A percentile compares a stretch with the other conserved stretches of the same genome.
Conservation (phyloP, 2,797 vertebrate genomes). For the Cuniculus paca region DNA sequence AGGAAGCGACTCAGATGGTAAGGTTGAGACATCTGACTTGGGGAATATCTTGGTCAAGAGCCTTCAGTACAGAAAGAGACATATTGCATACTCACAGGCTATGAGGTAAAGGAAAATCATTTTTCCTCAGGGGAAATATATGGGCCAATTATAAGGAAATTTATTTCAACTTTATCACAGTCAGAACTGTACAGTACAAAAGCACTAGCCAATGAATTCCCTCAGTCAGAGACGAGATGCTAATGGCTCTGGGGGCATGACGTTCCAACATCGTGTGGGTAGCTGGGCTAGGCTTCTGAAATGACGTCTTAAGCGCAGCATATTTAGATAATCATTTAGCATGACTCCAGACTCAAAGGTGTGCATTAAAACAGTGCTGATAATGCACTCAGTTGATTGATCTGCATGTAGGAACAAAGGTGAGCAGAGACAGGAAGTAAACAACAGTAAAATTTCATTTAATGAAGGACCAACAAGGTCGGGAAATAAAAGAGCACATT, state of each 20-base stretch:
- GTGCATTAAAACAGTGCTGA: neutral
- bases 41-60: neutral
- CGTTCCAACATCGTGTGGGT: neutral
- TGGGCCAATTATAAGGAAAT: neutral
- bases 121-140: neutral
- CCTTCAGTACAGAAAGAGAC: neutral
- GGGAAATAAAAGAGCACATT: neutral
- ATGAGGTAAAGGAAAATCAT: neutral
- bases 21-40: neutral
- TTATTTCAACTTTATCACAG: conserved; percentile 5
- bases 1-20: neutral
- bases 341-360: neutral
- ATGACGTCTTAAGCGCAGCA: neutral
- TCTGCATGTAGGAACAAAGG: neutral
- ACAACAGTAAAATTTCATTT: neutral
- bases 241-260: neutral
- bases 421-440: neutral
- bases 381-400: neutral
- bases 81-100: too few relatives aligned
- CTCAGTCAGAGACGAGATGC: neutral
- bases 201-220: neutral
- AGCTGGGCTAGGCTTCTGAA: neutral
- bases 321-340: neutral
- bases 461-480: neutral
- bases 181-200: neutral